Conservation (phyloP, 2,888 invertebrate species). For the Cephus spinipes region DNA sequence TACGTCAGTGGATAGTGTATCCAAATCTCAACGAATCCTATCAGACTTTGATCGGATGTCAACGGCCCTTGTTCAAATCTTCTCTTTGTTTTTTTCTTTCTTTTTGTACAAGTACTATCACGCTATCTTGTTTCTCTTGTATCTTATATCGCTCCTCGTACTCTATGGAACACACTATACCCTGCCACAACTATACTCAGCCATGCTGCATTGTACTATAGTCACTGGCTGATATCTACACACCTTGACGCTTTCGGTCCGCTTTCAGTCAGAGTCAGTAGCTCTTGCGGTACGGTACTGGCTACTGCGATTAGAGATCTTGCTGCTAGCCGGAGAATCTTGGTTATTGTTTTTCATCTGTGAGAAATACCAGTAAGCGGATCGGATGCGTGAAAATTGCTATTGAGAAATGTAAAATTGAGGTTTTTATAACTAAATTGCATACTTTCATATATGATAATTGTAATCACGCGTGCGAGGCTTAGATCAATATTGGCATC, state of each 20-base stretch:
- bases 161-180: neutral
- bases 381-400: neutral
- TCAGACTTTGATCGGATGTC: neutral
- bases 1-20: neutral
- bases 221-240: constrained; percentile 2
- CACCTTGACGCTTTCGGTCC: constrained; percentile 1
- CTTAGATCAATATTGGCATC: neutral
- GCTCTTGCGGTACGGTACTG: neutral
- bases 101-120: neutral
- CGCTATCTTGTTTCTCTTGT: neutral
- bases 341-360: neutral
- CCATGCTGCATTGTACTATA: neutral
- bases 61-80: neutral
- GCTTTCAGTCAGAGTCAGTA: constrained; percentile 3
- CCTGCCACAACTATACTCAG: neutral
- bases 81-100: neutral
- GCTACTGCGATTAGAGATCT: neutral
- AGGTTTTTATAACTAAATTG: neutral
- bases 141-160: neutral
- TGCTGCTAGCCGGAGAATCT: neutral
- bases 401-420: neutral
- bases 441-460: neutral
- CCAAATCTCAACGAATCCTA: neutral
- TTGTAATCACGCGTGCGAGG: neutral
- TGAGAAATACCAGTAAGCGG: neutral